Percentiles rank a stretch among this genome's conserved stretches.
Evolutionary conservation across 2,113 vertebrate species (phyloP).

Genomic region (Limnothrissa miodon): DNA sequence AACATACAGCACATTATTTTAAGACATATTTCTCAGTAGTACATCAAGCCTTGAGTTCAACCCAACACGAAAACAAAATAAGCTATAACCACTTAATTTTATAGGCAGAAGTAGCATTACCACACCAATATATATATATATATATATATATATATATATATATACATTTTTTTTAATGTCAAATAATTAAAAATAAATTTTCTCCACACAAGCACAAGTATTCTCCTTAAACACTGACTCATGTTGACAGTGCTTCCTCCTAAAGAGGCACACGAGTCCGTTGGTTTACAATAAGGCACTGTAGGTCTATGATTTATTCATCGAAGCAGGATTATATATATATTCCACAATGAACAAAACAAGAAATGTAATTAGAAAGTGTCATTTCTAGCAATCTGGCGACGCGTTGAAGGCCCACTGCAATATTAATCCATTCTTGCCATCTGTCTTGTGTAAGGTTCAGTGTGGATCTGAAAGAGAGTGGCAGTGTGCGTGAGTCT

Average conservation of each 20-base stretch:
- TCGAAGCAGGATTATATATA: conserved; percentile 34
- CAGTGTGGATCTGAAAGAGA: conserved; percentile 3
- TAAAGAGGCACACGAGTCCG: not conserved
- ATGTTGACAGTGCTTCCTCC: not conserved
- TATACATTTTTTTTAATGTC: not conserved
- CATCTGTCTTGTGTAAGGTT: not conserved
- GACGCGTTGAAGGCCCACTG: conserved; percentile 24
- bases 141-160: not conserved
- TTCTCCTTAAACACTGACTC: not conserved
- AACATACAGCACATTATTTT: not conserved
- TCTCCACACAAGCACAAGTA: not conserved
- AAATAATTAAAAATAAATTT: not conserved
- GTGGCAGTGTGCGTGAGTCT: not conserved
- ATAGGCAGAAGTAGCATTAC: not conserved
- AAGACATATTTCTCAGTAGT: not conserved
- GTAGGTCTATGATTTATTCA: conserved; percentile 51
- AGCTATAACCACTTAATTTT: not conserved
- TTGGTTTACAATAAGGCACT: conserved; percentile 53
- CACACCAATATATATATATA: not conserved
- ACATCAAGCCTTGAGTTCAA: not conserved
- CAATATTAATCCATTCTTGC: conserved; percentile 49
- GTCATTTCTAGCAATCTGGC: conserved; percentile 39
- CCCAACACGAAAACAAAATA: not conserved
- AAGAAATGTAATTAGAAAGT: conserved; percentile 35
- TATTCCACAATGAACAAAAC: conserved; percentile 51